phyloP scores from a whole-genome alignment of 2,797 vertebrate species.

The Pipistrellus kuhlii region DNA sequence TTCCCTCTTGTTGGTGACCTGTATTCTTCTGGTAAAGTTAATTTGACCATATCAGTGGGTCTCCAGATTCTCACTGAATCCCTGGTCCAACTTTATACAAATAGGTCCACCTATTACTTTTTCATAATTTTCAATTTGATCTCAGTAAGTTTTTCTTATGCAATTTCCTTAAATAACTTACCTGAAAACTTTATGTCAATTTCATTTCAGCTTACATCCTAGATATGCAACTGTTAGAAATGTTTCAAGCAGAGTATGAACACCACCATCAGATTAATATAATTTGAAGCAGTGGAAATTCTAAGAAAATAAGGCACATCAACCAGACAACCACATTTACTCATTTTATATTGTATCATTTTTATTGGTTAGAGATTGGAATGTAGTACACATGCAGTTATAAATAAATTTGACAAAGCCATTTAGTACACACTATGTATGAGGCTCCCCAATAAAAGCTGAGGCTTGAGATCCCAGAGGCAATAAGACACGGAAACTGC shows the following conservation, averaged over 20 bases:
- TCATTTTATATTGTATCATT: neutral
- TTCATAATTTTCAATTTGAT: constrained; percentile 80
- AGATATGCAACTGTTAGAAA: constrained; percentile 21
- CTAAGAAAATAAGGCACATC: neutral
- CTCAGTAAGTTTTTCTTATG: constrained; percentile 79
- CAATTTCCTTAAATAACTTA: constrained; percentile 81
- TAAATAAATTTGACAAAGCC: constrained; percentile 1
- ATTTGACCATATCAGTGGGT: neutral
- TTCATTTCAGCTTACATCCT: constrained; percentile 61
- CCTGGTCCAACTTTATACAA: constrained; percentile 72
- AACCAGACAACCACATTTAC: neutral
- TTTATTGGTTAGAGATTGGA: neutral
- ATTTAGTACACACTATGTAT: neutral
- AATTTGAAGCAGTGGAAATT: constrained; percentile 12
- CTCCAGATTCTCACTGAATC: constrained; percentile 81
- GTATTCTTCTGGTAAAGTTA: constrained; percentile 61
- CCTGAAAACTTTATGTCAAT: constrained; percentile 78
- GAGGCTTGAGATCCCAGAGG: neutral
- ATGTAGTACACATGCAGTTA: neutral
- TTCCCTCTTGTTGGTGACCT: neutral
- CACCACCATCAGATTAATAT: neutral
- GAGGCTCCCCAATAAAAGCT: neutral
- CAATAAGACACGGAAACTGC: neutral
- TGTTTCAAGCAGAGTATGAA: constrained; percentile 63
- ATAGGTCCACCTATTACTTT: constrained; percentile 75